Base-by-base conservation (phyloP, 2,888 invertebrate genomes). In the Stenodema calcarata region DNA sequence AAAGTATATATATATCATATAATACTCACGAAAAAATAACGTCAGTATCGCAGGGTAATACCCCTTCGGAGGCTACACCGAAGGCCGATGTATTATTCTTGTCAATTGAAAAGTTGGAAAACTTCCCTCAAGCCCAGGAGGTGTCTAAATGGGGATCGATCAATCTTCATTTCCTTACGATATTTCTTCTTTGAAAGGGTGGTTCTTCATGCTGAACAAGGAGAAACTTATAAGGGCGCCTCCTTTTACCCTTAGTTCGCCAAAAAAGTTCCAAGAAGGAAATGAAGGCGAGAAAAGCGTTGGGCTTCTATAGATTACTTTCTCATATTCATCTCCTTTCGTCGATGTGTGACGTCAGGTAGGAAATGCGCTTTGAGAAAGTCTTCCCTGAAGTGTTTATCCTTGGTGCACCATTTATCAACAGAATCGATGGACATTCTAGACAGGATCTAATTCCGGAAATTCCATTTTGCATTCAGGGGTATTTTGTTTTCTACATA, bases 151-250 rank as follows among this genome's bases (percentile, higher is more conserved):
- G 82, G 69, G 47, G 82, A 82, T 82, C 82, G 82, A 82, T 82
- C 82, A 82, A 82, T 82, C 82, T 82, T 82, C 82, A 82, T 82
- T 82, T 82, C 82, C 82, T 82, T 82, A 82, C 82, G 82, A 82
- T 82, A 82, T 82, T 82, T 82, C 82, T 82, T 82, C 82, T 69
- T 82, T 82, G 82, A 82, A 82, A 82, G 82, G 82, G 82, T 69
- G 62, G 82, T 82, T 82, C 82, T 82, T 82, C 82, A 82, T 82
- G 82, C 69, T 41, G 82, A 82, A 82, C 82, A 82, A 82, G 82
- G 69, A 69, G 62, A 82, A 82, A 82, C 82, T 82, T 82, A 82
- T 82, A 69, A 82, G 82, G 69, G 69, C 62, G 44, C 41, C 44
- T 41, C 47, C 42, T 44, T 78, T 23, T 23, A 11, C 78, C 41